Base-by-base conservation (phyloP, 2,888 invertebrate genomes). In the Cantharis nigra region DNA sequence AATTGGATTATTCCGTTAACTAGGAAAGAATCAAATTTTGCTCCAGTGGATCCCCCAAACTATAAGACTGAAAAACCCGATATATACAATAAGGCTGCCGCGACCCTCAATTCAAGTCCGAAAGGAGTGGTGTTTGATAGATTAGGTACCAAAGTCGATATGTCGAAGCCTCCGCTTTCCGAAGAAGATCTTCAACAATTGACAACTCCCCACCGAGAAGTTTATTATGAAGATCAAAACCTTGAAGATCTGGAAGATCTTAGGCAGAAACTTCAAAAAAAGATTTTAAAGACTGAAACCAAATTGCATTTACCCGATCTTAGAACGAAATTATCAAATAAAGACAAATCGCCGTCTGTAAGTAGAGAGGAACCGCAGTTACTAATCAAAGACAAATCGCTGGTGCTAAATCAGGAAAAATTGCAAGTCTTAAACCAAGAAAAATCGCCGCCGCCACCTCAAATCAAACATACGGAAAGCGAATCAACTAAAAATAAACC, bases 181-280 rank as follows among this genome's bases (percentile, higher is more conserved):
- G 80, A 86, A 5, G 86, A 85, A 30, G 88, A 88, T 80, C 81
- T 88, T 49, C 84, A 87, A 78, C 82, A 26, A 33, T 65, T 79
- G 14, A 71, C 71, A 14, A 63, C 33, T 16, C 70, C 75, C 5
- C 75, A 75, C 10, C 20, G 16, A 65, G 72, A 70, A 5, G 9
- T 33, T 23, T 5, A 14, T 23, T 16, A 33, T 7, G 75, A 71
- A 9, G 86, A 90, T 79, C 89, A 90, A 73, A 90, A 91, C 78
- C 89, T 91, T 64, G 86, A 88, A 72, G 90, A 91, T 63, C 85
- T 91, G 69, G 88, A 90, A 64, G 89, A 88, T 80, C 83, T 91
- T 63, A 87, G 90, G 80, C 86, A 88, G 26, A 89, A 90, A 85
- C 89, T 91, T 71, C 87, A 90, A 11, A 88, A 89, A 14, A 90